A percentile compares a stretch with the other conserved stretches of the same genome.
phyloP scores from a whole-genome alignment of 2,113 vertebrate species.

The Aleadryas rufinucha region DNA sequence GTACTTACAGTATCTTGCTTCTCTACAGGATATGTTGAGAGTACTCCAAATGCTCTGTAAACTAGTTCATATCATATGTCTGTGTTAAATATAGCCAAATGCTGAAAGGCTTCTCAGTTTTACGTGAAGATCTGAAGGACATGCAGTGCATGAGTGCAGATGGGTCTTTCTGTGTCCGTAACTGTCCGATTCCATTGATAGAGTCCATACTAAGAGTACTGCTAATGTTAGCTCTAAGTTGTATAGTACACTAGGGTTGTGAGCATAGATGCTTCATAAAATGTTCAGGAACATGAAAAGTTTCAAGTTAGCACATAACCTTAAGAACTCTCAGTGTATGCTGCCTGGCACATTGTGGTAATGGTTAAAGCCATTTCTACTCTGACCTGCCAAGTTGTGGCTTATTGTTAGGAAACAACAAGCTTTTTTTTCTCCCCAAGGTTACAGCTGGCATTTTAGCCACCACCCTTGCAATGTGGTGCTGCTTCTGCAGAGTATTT shows the following conservation, averaged over 20 bases:
- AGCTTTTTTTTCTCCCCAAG: rapidly evolving
- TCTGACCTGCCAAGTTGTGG: not conserved
- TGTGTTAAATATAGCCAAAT: not conserved
- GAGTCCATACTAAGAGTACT: not conserved
- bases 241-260: not conserved
- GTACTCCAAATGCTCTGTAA: not conserved
- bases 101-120: not conserved
- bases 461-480: not conserved
- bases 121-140: not conserved
- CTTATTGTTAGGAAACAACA: not conserved
- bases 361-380: not conserved
- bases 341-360: not conserved
- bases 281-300: not conserved
- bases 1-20: not conserved
- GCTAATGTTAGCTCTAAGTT: not conserved
- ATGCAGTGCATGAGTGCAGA: rapidly evolving
- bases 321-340: not conserved
- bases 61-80: not conserved
- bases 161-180: not conserved
- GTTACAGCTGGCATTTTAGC: not conserved
- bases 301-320: not conserved
- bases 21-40: not conserved
- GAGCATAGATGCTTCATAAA: not conserved
- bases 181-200: rapidly evolving
- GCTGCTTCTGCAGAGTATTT: not conserved